A percentile compares a stretch with the other conserved stretches of the same genome.
Evolutionary conservation across 2,113 vertebrate species (phyloP).

Genomic region (Paradoxurus hermaphroditus): DNA sequence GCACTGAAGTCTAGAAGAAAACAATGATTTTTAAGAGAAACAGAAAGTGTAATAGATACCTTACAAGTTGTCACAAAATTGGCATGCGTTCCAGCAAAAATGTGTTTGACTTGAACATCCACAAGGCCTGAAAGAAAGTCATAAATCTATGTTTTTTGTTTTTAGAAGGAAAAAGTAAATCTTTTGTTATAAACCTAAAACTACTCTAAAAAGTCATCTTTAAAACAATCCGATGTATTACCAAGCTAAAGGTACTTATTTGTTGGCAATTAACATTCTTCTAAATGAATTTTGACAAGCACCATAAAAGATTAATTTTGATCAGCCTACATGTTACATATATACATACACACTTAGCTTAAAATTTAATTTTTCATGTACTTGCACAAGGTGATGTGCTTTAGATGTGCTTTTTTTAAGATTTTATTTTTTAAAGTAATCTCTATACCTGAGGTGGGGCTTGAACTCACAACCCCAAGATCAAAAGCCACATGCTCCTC

Average conservation of each 20-base stretch:
- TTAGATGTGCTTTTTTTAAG: background rate
- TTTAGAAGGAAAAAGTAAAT: constrained; percentile 19
- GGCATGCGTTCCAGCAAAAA: constrained; percentile 79
- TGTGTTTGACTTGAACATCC: constrained; percentile 64
- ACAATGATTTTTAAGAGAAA: background rate
- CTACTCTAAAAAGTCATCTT: background rate
- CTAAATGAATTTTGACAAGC: background rate
- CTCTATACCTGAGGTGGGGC: background rate
- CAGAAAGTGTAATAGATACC: background rate
- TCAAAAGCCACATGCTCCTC: background rate
- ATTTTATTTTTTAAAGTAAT: background rate
- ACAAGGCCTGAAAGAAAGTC: constrained; percentile 67
- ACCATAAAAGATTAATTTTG: constrained; percentile 12
- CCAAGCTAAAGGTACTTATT: background rate
- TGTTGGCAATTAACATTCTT: background rate
- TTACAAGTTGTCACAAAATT: constrained; percentile 65
- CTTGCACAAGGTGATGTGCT: background rate
- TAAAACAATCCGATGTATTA: background rate
- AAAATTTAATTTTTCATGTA: background rate
- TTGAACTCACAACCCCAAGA: background rate
- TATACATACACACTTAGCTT: background rate
- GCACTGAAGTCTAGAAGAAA: background rate
- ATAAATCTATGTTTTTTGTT: constrained; percentile 5
- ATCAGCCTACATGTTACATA: background rate
- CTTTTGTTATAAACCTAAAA: background rate